Conservation (phyloP, 2,888 invertebrate species). For the Minunthozetes semirufus region DNA sequence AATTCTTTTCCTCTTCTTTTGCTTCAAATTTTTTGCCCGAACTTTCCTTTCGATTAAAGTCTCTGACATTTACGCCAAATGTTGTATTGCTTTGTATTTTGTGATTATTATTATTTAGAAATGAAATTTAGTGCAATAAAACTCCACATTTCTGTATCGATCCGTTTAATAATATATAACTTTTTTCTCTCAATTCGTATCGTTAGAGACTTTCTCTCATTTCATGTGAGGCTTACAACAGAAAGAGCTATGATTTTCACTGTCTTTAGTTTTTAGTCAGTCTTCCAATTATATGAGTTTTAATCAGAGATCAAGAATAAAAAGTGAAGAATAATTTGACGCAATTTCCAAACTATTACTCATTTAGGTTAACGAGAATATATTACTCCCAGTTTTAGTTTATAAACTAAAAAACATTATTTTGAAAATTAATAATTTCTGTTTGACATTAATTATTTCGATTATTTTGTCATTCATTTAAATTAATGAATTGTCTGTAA, state of each 20-base stretch:
- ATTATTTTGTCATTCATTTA: no score
- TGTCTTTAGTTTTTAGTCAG: not conserved
- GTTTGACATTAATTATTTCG: no score
- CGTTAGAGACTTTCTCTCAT: not conserved
- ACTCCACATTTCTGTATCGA: conserved; percentile 1
- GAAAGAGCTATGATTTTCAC: not conserved
- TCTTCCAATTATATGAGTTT: conserved; percentile 10
- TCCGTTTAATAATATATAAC: conserved; percentile 4
- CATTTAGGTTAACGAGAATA: not conserved
- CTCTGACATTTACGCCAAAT: not conserved
- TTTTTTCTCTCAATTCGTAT: not conserved
- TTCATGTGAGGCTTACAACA: not conserved
- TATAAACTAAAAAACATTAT: no score
- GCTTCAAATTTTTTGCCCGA: no score
- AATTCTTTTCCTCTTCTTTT: no score
- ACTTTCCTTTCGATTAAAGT: no score
- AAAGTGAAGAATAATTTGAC: not conserved
- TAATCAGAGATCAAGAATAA: not conserved
- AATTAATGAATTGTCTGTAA: no score
- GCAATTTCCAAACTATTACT: not conserved
- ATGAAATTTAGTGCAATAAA: conserved; percentile 16
- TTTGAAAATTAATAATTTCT: no score
- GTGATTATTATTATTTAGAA: not conserved
- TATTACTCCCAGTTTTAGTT: no score
- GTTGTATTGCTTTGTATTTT: not conserved